phyloP scores from a whole-genome alignment of 92 coral and sea anemone species.

The Zoanthus sansibaricus region DNA sequence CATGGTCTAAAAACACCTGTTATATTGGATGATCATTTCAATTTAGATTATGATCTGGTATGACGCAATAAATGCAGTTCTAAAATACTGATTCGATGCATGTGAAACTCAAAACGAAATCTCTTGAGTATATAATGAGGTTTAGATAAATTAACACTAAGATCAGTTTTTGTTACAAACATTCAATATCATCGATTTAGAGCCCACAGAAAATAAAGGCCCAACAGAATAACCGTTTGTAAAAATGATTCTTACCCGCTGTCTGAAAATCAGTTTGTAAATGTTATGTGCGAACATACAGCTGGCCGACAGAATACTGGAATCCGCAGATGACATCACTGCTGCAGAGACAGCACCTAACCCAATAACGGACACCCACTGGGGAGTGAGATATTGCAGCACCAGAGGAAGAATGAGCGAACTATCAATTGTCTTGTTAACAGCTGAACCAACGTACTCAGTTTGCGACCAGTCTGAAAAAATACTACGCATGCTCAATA shows the following conservation, averaged over 20 bases:
- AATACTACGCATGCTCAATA: background rate
- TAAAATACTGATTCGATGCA: no score
- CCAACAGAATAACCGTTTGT: background rate
- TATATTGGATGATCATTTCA: no score
- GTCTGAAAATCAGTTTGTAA: constrained; percentile 83
- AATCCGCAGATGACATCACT: constrained; percentile 95
- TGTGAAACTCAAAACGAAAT: no score
- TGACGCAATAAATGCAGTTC: no score
- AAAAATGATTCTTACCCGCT: constrained; percentile 56
- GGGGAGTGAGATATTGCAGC: constrained; percentile 90
- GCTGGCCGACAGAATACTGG: constrained; percentile 89
- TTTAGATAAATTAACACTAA: no score
- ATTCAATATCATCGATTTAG: no score
- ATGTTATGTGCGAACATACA: constrained; percentile 88
- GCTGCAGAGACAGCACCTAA: constrained; percentile 98
- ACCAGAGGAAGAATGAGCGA: constrained; percentile 84
- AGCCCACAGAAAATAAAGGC: no score
- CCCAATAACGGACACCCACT: constrained; percentile 86
- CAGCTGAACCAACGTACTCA: constrained; percentile 36
- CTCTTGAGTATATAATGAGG: no score
- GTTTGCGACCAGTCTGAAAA: constrained; percentile 79
- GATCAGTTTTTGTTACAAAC: no score
- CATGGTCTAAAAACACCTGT: no score
- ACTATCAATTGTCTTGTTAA: constrained; percentile 65
- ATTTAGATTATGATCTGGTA: no score